Base-by-base conservation (phyloP, 1,140 invertebrate genomes). In the Philotrypesis tridentata region DNA sequence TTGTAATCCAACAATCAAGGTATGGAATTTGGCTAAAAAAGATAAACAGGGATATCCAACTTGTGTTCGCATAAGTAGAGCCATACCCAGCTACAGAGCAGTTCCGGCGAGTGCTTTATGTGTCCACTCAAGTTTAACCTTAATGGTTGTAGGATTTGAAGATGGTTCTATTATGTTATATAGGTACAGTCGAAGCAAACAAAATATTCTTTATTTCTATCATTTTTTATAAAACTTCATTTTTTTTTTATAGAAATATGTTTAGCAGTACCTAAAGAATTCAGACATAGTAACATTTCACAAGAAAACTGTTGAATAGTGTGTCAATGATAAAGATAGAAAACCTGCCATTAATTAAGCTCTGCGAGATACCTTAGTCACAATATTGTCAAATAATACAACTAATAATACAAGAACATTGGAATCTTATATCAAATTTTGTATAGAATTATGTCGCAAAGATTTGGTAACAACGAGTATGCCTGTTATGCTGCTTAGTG, bases 401-500 rank as follows among this genome's bases (percentile, higher is more conserved):
- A 76, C 84, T 17, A 86, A 80, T 63, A 93, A 94, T 78, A 93
- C 94, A 11, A 84, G 91, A 12, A 87, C 89, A 0, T 91, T 96
- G 12, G 95, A 95, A 86, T 92, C 91, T 0, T 95, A 95, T 65
- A 93, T 97, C n/a, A 93, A 92, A 65, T 94, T 96, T 81, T 96
- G 95, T 80, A 95, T 97, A 76, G 93, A 94, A 77, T 92, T 95
- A 33, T 96, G 95, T 86, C 92, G 95, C 82, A 93, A 93, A 88
- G 97, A 98, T 82, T 92, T 98, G 82, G 96, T 96, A 23, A 95
- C 96, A 0, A 93, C 96, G 2, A 96, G 95, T 21, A 95, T 97
- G 89, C 97, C 98, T 3, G 96, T 99, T 23, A 94, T 97, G 60
- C 90, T 99, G 23, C 92, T 99, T 0, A 95, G 96, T 7, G 98